phyloP scores from a whole-genome alignment of 2,113 vertebrate species.

The Tonatia bakeri region DNA sequence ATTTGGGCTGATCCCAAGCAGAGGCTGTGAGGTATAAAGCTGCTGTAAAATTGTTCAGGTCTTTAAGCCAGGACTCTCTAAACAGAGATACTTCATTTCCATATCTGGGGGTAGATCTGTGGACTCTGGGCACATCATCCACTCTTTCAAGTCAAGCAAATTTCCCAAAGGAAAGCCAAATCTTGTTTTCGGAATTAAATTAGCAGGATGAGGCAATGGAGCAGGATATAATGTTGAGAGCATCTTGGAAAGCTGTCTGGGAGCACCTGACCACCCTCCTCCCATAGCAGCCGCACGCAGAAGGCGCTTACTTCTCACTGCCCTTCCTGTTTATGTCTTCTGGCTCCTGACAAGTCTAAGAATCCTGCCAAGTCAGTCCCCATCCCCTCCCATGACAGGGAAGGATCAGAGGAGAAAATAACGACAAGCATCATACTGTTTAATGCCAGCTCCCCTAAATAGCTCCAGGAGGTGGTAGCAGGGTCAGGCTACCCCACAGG shows the following conservation, averaged over 20 bases:
- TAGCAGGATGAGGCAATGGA: constrained; percentile 59
- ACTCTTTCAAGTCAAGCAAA: constrained; percentile 25
- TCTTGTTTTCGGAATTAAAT: constrained; percentile 41
- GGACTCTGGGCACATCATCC: not conserved
- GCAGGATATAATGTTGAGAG: constrained; percentile 53
- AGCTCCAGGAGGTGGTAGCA: constrained; percentile 37
- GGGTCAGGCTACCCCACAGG: constrained; percentile 55
- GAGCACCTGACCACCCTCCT: constrained; percentile 47
- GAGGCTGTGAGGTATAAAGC: not conserved
- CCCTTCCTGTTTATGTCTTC: constrained; percentile 42
- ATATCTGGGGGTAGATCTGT: not conserved
- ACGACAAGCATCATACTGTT: constrained; percentile 45
- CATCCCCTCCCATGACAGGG: constrained; percentile 32
- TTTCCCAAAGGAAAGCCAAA: constrained; percentile 49
- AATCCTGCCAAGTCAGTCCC: constrained; percentile 61
- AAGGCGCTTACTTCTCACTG: constrained; percentile 5
- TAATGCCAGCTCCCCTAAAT: constrained; percentile 72
- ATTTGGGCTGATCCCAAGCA: not conserved
- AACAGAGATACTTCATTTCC: constrained; percentile 24
- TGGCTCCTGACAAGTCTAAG: constrained; percentile 55
- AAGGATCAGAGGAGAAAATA: constrained; percentile 68
- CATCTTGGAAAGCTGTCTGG: constrained; percentile 49
- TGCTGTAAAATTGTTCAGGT: not conserved
- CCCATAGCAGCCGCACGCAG: not conserved
- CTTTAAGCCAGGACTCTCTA: constrained; percentile 3